Evolutionary conservation across 2,888 invertebrate genomes (phyloP).

Genomic region (Nymphalis polychloros): DNA sequence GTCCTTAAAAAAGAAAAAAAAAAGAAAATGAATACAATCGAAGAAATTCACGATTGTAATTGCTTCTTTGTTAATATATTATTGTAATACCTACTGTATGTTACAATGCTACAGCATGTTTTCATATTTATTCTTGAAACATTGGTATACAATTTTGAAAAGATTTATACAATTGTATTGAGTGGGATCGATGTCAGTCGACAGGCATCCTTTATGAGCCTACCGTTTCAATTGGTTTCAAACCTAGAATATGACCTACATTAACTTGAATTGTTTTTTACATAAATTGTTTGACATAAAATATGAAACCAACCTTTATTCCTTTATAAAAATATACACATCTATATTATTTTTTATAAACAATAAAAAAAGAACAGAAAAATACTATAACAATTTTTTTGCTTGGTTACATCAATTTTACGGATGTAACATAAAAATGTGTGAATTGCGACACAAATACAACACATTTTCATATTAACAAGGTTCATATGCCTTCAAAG

Average conservation of each 20-base stretch:
- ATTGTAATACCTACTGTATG: neutral
- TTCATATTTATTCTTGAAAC: neutral
- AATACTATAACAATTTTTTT: too few relatives aligned
- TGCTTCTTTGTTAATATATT: neutral
- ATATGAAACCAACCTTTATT: constrained; percentile 1
- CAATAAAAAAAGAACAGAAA: neutral
- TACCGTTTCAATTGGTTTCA: constrained; percentile 18
- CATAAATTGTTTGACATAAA: constrained; percentile 1
- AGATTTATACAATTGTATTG: neutral
- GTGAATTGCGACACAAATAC: constrained; percentile 10
- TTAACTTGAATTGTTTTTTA: neutral
- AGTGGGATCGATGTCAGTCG: constrained; percentile 18
- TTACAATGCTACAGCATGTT: neutral
- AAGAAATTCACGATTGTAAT: too few relatives aligned
- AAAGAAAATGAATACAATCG: too few relatives aligned
- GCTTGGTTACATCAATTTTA: too few relatives aligned
- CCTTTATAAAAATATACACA: neutral
- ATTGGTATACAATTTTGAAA: neutral
- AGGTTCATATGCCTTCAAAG: constrained; percentile 31
- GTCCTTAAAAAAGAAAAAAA: too few relatives aligned
- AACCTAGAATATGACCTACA: constrained; percentile 17
- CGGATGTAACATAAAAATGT: neutral
- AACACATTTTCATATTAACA: constrained; percentile 31
- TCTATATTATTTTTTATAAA: neutral
- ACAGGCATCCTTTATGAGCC: constrained; percentile 22